These are phyloP conservation scores for Nasonia vitripennis DNA, from an alignment of 1,140 invertebrate genomes.

Conservation along the genomic window DNA sequence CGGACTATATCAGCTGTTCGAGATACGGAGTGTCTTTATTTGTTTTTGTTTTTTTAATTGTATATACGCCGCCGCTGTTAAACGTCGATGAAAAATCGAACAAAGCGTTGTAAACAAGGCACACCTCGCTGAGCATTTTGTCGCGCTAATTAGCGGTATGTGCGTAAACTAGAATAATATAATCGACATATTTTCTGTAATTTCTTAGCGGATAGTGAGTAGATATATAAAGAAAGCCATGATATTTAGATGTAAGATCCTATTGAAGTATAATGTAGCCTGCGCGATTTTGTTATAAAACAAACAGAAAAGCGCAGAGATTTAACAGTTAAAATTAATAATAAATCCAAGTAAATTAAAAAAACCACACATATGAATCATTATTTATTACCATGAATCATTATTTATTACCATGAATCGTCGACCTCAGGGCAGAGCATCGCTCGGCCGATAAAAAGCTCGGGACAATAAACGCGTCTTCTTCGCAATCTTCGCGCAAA, in stretches of 20 bases:
- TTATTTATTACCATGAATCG: conserved; percentile 31
- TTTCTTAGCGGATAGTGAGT: not conserved
- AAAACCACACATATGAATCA: not conserved
- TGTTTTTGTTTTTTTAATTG: too few species aligned
- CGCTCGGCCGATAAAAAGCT: not conserved
- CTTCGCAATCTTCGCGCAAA: conserved; percentile 6
- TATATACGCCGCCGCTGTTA: too few species aligned
- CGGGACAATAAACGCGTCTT: not conserved
- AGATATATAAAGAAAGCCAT: conserved; percentile 32
- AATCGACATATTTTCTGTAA: too few species aligned
- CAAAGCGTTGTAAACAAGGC: too few species aligned
- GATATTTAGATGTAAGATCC: conserved; percentile 8
- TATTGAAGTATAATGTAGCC: too few species aligned
- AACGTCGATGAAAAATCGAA: too few species aligned
- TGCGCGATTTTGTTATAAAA: not conserved
- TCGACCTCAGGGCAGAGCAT: conserved; percentile 17
- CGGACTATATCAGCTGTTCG: too few species aligned
- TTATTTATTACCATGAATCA: conserved; percentile 9
- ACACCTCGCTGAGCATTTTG: too few species aligned
- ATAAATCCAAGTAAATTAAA: not conserved
- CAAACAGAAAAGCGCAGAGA: not conserved
- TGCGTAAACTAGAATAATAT: too few species aligned
- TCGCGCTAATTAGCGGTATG: too few species aligned
- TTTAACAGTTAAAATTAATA: too few species aligned
- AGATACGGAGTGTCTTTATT: too few species aligned